phyloP scores from a whole-genome alignment of 64 coral and sea anemone species.

The Pocillopora verrucosa region DNA sequence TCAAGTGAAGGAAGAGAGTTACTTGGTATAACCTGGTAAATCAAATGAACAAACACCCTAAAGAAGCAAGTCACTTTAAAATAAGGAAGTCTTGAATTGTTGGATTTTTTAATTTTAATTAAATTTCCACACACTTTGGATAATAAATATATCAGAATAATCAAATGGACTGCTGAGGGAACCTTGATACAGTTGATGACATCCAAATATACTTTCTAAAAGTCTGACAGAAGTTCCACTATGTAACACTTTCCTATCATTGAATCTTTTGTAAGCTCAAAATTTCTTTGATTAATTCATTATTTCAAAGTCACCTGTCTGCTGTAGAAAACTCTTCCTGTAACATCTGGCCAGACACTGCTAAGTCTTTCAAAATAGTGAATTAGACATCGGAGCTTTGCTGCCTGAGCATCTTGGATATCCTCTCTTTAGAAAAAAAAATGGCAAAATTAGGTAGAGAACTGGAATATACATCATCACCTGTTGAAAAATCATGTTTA shows the following conservation, averaged over 20 bases:
- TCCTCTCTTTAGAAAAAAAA: constrained; percentile 46
- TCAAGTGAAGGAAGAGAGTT: constrained; percentile 50
- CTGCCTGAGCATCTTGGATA: constrained; percentile 48
- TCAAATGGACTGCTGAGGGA: too few relatives aligned
- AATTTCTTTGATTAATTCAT: too few relatives aligned
- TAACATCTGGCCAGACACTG: constrained; percentile 38
- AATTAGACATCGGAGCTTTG: constrained; percentile 67
- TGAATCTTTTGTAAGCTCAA: too few relatives aligned
- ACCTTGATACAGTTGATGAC: too few relatives aligned
- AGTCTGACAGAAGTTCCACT: too few relatives aligned
- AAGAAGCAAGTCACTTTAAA: not conserved
- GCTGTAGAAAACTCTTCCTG: constrained; percentile 54
- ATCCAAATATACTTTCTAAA: too few relatives aligned
- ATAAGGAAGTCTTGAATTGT: not conserved
- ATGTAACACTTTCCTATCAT: too few relatives aligned
- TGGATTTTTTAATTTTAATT: too few relatives aligned
- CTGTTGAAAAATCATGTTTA: too few relatives aligned
- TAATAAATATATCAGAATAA: too few relatives aligned
- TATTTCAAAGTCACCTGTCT: constrained; percentile 48
- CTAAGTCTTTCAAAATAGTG: constrained; percentile 81
- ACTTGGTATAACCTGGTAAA: constrained; percentile 56
- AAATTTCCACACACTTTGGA: too few relatives aligned
- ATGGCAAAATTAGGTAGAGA: not conserved
- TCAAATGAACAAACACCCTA: not conserved
- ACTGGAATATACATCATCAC: too few relatives aligned